Base-by-base conservation (phyloP, 2,797 vertebrate species). In the Austrolebias charrua region DNA sequence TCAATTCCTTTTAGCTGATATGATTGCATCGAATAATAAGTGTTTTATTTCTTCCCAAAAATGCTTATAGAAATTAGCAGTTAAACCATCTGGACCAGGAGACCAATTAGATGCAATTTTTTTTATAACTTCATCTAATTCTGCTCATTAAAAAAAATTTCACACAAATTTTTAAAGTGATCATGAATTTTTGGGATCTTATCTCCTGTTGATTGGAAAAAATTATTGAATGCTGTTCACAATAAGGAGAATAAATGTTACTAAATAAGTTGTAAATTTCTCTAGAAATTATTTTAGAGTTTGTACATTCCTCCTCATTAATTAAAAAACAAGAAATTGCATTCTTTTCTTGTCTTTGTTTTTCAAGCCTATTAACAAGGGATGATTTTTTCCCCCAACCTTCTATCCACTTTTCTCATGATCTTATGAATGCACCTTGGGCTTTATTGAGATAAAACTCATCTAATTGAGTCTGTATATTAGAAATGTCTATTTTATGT, bases 41-140 rank as follows among this genome's bases (percentile, higher is more conserved):
- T 3, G 0, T 51, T 14, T 61, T 2, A 51, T 31, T 5, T 52
- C 35, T 18, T 62, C 40, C 49, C 60, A 62, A 19, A 62, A 62
- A 43, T 61, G 59, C 8, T 56, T 56, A 4, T 44, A 55, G 5
- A 56, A 44, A n/a, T 56, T 44, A 4, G 55, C 20, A 4, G 55
- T 56, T 29, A 44, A 10, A 9, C 42, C 55, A 18, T 60, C 47
- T 40, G 58, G 60, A 29, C 35, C 49, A 14, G 56, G 56, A 8
- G 28, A 44, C 8, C 28, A 1, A 18, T 50, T n/a, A 9, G 18
- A 49, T 49, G 31, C 29, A 8, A 33, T 43, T 2, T 44, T 44
- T 19, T 44, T 44, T 44, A 2, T 52, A 33, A 42, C 40, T 6
- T 16, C 6, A 13, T 51, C 59, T 51, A 46, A 57, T 45, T 57